These are phyloP conservation scores for Agrochola litura DNA, from an alignment of 2,888 invertebrate species.

Conservation along the genomic window DNA sequence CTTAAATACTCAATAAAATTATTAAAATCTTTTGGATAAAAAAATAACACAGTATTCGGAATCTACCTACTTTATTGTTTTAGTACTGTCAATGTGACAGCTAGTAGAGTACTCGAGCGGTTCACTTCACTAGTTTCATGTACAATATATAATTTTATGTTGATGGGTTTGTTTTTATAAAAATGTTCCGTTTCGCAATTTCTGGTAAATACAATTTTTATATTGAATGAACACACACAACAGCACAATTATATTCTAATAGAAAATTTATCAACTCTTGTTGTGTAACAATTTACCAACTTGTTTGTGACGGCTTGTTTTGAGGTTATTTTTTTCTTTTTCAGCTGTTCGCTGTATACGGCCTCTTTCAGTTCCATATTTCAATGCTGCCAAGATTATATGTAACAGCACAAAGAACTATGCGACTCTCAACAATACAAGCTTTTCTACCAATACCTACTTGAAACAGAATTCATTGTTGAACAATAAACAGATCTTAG, in stretches of 20 bases:
- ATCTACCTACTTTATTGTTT: neutral
- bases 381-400: slow-evolving; percentile 78
- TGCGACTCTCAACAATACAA: slow-evolving; percentile 68
- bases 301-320: slow-evolving; percentile 68
- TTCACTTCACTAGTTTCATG: neutral
- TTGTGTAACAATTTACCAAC: slow-evolving; percentile 56
- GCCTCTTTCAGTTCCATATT: slow-evolving; percentile 74
- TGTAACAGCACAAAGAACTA: slow-evolving; percentile 72
- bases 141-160: neutral
- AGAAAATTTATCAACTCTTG: slow-evolving; percentile 50
- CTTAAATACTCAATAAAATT: neutral
- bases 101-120: neutral
- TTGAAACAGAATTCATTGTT: slow-evolving; percentile 68
- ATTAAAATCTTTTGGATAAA: too few relatives aligned
- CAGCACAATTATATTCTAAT: slow-evolving; percentile 28
- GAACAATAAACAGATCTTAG: slow-evolving; percentile 79
- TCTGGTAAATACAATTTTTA: slow-evolving; percentile 76
- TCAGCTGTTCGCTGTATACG: slow-evolving; percentile 81
- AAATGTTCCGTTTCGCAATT: slow-evolving; percentile 82
- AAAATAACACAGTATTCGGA: too few relatives aligned
- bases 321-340: slow-evolving; percentile 82
- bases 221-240: slow-evolving; percentile 30
- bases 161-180: slow-evolving; percentile 43
- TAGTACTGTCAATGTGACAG: neutral
- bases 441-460: slow-evolving; percentile 37